Evolutionary conservation across 1,140 invertebrate species (phyloP).

Genomic region (Pristionchus pacificus): DNA sequence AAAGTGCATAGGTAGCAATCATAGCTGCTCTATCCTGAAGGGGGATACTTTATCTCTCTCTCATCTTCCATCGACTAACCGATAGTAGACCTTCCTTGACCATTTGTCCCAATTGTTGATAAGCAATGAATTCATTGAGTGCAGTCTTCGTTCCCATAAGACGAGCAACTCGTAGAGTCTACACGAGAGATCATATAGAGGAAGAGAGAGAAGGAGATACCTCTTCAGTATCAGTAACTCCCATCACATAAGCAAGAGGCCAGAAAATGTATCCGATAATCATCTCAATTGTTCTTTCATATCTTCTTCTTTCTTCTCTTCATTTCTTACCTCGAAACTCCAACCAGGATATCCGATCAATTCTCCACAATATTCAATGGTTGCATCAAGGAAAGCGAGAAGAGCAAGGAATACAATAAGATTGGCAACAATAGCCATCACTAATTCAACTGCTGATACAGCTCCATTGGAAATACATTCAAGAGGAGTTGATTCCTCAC

Average conservation of each 20-base stretch:
- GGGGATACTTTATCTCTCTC: constrained; percentile 16
- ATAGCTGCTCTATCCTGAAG: constrained; percentile 69
- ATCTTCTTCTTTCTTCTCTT: constrained; percentile 6
- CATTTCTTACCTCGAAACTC: constrained; percentile 37
- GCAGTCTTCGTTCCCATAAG: constrained; percentile 83
- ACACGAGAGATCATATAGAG: no score
- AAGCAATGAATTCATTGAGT: constrained; percentile 87
- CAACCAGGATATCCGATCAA: constrained; percentile 67
- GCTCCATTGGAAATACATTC: constrained; percentile 86
- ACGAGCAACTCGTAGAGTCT: constrained; percentile 68
- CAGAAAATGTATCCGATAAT: constrained; percentile 76
- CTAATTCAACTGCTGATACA: constrained; percentile 72
- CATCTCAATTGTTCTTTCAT: constrained; percentile 32
- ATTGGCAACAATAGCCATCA: constrained; percentile 82
- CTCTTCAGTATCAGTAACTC: constrained; percentile 74
- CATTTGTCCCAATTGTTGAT: constrained; percentile 70
- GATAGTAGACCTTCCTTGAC: constrained; percentile 64
- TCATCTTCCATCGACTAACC: constrained; percentile 60
- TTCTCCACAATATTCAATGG: constrained; percentile 74
- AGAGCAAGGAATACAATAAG: constrained; percentile 84
- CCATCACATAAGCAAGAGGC: constrained; percentile 75
- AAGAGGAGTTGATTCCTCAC: constrained; percentile 74
- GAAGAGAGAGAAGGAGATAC: neutral
- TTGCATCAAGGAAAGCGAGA: constrained; percentile 74
- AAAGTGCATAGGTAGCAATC: constrained; percentile 87